phyloP scores from a whole-genome alignment of 2,888 invertebrate genomes.

The Stenolophus ochropezus region DNA sequence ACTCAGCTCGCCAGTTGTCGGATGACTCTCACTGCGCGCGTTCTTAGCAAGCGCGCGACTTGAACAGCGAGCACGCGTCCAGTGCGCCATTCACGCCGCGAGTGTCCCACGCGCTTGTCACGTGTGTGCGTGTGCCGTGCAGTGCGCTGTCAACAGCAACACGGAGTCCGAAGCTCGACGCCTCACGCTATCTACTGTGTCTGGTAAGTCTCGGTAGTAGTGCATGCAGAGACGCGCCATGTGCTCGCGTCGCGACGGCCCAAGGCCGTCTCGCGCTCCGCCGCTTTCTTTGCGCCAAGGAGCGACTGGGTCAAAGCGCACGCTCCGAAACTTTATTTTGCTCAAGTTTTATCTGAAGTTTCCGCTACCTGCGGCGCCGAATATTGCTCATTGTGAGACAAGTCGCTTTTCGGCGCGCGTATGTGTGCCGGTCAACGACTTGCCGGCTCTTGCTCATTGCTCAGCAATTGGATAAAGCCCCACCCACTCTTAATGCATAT shows the following conservation, averaged over 20 bases:
- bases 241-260: constrained; percentile 46
- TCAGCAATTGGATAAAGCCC: constrained; percentile 69
- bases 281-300: constrained; percentile 60
- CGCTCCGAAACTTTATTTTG: constrained; percentile 69
- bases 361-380: constrained; percentile 59
- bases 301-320: constrained; percentile 67
- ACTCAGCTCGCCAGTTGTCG: constrained; percentile 60
- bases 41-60: constrained; percentile 43
- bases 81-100: constrained; percentile 23
- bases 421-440: constrained; percentile 69
- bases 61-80: constrained; percentile 31
- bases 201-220: no score
- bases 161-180: no score
- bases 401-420: constrained; percentile 67
- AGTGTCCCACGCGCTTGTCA: constrained; percentile 28
- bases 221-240: background rate
- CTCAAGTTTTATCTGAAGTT: constrained; percentile 71
- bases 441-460: constrained; percentile 69
- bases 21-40: constrained; percentile 60
- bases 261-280: constrained; percentile 36
- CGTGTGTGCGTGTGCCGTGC: constrained; percentile 27
- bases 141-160: constrained; percentile 7
- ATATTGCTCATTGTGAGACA: constrained; percentile 19
- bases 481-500: constrained; percentile 72
- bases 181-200: no score